Evolutionary conservation across 2,888 invertebrate genomes (phyloP).

Genomic region (Himalopsyche anomala): DNA sequence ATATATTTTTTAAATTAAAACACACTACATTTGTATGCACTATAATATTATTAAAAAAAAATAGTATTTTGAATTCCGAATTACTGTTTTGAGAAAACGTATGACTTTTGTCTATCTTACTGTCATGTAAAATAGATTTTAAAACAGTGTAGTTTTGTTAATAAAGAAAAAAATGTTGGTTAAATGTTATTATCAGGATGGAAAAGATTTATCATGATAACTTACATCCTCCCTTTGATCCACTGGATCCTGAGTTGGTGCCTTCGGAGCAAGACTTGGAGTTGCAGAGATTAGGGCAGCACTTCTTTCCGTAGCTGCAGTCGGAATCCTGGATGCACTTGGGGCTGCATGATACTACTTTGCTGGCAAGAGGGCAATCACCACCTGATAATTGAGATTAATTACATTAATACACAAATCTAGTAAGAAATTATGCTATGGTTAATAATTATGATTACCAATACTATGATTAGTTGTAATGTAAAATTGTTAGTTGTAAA

Average conservation of each 20-base stretch:
- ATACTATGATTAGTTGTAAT: too few species aligned
- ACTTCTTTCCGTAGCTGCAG: conserved; percentile 81
- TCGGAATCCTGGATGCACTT: conserved; percentile 82
- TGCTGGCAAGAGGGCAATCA: conserved; percentile 81
- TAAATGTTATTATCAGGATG: too few species aligned
- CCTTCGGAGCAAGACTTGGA: conserved; percentile 80
- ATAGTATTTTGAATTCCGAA: too few species aligned
- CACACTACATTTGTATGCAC: too few species aligned
- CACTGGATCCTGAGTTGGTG: conserved; percentile 68
- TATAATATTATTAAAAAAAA: too few species aligned
- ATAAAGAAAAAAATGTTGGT: not conserved
- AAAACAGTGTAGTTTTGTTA: not conserved
- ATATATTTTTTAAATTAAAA: too few species aligned
- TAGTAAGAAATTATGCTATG: too few species aligned
- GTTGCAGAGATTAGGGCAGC: conserved; percentile 84
- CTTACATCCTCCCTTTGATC: conserved; percentile 67
- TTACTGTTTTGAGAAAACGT: too few species aligned
- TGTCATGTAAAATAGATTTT: conserved; percentile 1
- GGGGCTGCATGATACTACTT: conserved; percentile 82
- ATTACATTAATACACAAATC: not conserved
- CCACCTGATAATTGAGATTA: conserved; percentile 67
- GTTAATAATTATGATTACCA: too few species aligned
- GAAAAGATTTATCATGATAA: too few species aligned
- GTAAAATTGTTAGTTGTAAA: too few species aligned
- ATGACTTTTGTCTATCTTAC: too few species aligned